A percentile compares a stretch with the other conserved stretches of the same genome.
phyloP scores from a whole-genome alignment of 2,888 invertebrate species.

The Apamea sordens region DNA sequence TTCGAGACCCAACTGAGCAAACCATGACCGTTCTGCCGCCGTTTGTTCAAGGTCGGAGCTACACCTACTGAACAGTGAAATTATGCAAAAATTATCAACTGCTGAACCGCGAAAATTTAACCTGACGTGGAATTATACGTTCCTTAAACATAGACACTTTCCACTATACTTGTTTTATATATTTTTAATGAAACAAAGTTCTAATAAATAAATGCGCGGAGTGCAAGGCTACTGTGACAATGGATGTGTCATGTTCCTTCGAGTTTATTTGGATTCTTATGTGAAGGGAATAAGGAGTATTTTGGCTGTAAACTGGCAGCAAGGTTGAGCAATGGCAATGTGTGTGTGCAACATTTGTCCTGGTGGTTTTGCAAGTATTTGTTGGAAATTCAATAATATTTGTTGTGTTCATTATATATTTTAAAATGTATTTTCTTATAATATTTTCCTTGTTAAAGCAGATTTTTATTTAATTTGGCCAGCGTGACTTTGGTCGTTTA shows the following conservation, averaged over 20 bases:
- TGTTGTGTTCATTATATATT: conserved; percentile 9
- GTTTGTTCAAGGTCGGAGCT: conserved; percentile 70
- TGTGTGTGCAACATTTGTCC: conserved; percentile 36
- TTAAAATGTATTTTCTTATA: neutral
- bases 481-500: neutral
- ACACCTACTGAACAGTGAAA: conserved; percentile 73
- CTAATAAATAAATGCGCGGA: conserved; percentile 34
- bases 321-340: conserved; percentile 55
- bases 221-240: conserved; percentile 66
- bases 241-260: conserved; percentile 49
- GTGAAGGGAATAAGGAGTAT: conserved; percentile 39
- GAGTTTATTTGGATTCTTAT: conserved; percentile 41
- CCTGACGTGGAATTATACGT: conserved; percentile 48
- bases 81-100: conserved; percentile 78
- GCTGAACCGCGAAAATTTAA: conserved; percentile 73
- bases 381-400: conserved; percentile 25
- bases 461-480: neutral
- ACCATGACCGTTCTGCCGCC: conserved; percentile 71
- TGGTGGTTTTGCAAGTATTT: conserved; percentile 22
- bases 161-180: neutral
- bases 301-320: conserved; percentile 27
- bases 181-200: neutral
- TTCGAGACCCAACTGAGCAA: conserved; percentile 79
- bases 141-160: neutral
- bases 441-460: neutral